Evolutionary conservation across 2,113 vertebrate genomes (phyloP), one percentile per base, ranked within the genome.

Genomic region (Catagonus wagneri): DNA sequence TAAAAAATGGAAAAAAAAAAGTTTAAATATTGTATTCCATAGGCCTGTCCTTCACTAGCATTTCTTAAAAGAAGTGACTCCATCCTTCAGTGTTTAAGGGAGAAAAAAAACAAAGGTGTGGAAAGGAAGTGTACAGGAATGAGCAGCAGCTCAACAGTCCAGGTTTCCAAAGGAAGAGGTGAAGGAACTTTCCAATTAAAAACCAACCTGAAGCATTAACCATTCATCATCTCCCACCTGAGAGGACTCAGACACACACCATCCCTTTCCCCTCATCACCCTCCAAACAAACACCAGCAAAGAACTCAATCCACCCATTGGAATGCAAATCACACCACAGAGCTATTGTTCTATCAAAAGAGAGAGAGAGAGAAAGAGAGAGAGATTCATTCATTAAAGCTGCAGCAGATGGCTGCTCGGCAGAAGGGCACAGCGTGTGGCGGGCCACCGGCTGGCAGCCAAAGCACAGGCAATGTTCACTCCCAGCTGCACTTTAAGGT

Each of bases 391-490:
- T 98, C 98, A 98, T 97, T 96, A 98, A 98, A 97, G 98, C 94
- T 39, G 93, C 96, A 98, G 98, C 98, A 98, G 98, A 98, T 98
- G 98, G 98, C 97, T 96, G 94, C 83, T 78, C 85, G 72, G 98
- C 96, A 96, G 97, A 98, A 96, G 96, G 94, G 96, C 97, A 15
- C 96, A 96, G 97, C 97, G 69, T 93, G 97, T 98, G 97, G 97
- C 97, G n/a, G 97, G 97, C 98, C 97, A 98, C 98, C 52, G 83
- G 98, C 98, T 85, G 29, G 96, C 86, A 94, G 32, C 71, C 97
- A 54, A 25, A 7, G 50, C 95, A 97, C 75, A 44, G 96, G 95
- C 96, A 93, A 34, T 94, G 93, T 93, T 94, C 97, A 97, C 89
- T 86, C 97, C 83, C 98, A 20, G 23, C 96, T 97, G 87, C 15